Evolutionary conservation across 2,113 vertebrate genomes (phyloP).

Genomic region (Ammospiza caudacuta): DNA sequence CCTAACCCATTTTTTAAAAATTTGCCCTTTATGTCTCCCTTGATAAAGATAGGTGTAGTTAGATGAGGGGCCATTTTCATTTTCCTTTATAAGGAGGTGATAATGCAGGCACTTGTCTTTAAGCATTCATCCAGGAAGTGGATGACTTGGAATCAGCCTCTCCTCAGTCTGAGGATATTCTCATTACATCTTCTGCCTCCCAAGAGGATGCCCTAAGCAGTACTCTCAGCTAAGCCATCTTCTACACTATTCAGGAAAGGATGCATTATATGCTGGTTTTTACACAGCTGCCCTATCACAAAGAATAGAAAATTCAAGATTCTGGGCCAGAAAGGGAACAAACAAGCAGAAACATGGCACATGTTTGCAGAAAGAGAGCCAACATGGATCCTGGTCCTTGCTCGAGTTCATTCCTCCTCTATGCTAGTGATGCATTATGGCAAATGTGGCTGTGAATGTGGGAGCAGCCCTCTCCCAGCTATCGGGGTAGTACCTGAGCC

Average conservation of each 20-base stretch:
- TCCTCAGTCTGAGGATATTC: conserved; percentile 17
- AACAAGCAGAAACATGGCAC: background rate
- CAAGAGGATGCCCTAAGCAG: background rate
- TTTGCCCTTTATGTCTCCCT: conserved; percentile 56
- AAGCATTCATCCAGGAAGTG: conserved; percentile 50
- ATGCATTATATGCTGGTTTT: background rate
- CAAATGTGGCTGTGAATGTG: background rate
- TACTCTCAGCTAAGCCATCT: background rate
- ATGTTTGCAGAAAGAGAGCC: background rate
- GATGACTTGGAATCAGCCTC: conserved; percentile 26
- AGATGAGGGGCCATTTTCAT: conserved; percentile 59
- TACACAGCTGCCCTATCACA: background rate
- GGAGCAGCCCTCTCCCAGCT: background rate
- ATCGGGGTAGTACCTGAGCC: background rate
- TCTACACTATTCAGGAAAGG: background rate
- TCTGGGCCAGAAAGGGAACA: background rate
- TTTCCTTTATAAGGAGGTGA: conserved; percentile 48
- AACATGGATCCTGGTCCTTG: background rate
- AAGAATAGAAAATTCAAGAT: background rate
- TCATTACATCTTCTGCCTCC: conserved; percentile 28
- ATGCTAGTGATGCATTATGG: background rate
- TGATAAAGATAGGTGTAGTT: conserved; percentile 49
- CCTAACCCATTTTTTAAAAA: conserved; percentile 53
- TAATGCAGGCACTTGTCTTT: conserved; percentile 58
- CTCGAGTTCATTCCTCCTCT: background rate